Evolutionary conservation across 92 coral and sea anemone genomes (phyloP).

Genomic region (Epizoanthus illoricatus): DNA sequence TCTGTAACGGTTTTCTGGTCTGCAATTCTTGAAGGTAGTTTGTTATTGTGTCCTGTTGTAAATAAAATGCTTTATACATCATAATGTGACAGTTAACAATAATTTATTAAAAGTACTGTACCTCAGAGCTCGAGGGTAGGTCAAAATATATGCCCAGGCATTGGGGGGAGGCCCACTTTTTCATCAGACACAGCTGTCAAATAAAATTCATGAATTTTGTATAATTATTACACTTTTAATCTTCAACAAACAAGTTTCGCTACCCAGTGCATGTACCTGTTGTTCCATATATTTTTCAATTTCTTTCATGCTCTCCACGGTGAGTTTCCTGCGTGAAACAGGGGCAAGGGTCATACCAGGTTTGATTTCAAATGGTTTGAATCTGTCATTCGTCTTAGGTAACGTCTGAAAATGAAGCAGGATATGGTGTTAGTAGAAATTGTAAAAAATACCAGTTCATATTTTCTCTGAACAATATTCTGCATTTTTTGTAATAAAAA

Average conservation of each 20-base stretch:
- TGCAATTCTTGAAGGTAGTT: slow-evolving; percentile 62
- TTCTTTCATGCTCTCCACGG: slow-evolving; percentile 45
- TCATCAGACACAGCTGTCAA: too few relatives aligned
- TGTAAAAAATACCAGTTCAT: not conserved
- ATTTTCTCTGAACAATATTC: not conserved
- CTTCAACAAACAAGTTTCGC: too few relatives aligned
- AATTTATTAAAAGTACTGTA: too few relatives aligned
- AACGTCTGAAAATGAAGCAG: slow-evolving; percentile 45
- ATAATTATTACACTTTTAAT: too few relatives aligned
- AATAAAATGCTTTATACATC: not conserved
- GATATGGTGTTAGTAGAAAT: not conserved
- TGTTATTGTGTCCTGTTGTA: slow-evolving; percentile 39
- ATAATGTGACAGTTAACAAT: not conserved
- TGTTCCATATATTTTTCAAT: slow-evolving; percentile 46
- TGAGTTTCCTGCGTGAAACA: slow-evolving; percentile 43
- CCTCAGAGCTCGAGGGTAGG: too few relatives aligned
- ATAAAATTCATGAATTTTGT: too few relatives aligned
- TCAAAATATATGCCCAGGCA: too few relatives aligned
- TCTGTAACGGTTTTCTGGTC: slow-evolving; percentile 55
- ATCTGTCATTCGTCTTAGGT: slow-evolving; percentile 58
- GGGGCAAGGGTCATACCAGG: slow-evolving; percentile 80
- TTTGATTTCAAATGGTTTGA: slow-evolving; percentile 82
- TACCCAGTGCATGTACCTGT: slow-evolving; percentile 56
- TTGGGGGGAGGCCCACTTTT: too few relatives aligned
- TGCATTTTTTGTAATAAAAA: too few relatives aligned